phyloP scores from a whole-genome alignment of 1,140 invertebrate species.

The Drosophila ambigua region DNA sequence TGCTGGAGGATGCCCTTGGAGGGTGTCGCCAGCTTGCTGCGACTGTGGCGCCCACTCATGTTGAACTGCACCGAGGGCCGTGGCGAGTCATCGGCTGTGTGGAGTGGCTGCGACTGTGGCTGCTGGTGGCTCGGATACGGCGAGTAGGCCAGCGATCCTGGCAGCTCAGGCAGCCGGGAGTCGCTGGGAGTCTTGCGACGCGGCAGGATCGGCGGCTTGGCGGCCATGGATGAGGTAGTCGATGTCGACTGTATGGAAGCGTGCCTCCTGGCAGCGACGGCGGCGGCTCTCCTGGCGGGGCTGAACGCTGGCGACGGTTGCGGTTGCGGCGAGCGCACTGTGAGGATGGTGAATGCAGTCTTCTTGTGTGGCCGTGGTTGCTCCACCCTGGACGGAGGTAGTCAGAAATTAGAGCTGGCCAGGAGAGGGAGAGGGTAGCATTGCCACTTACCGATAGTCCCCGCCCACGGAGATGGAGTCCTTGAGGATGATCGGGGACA shows the following conservation, averaged over 20 bases:
- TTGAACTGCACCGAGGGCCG: constrained; percentile 81
- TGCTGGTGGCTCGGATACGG: not conserved
- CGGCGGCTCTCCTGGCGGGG: constrained; percentile 47
- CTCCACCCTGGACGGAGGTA: constrained; percentile 70
- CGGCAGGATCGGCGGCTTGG: constrained; percentile 46
- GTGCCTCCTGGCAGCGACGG: constrained; percentile 51
- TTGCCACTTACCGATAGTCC: constrained; percentile 66
- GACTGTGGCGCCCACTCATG: constrained; percentile 70
- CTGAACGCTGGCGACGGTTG: constrained; percentile 64
- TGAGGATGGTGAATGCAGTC: constrained; percentile 86
- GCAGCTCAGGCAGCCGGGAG: constrained; percentile 61
- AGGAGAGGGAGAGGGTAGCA: not conserved
- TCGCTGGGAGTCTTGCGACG: constrained; percentile 62
- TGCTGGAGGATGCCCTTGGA: constrained; percentile 78
- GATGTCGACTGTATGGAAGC: constrained; percentile 83
- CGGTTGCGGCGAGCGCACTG: constrained; percentile 84
- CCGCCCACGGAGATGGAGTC: constrained; percentile 74
- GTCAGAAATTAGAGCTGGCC: not conserved
- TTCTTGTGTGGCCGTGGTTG: constrained; percentile 84
- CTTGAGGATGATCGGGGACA: constrained; percentile 75
- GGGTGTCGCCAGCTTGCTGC: constrained; percentile 67
- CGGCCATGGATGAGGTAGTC: constrained; percentile 59
- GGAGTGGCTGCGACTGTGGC: not conserved
- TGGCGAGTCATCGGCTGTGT: constrained; percentile 70
- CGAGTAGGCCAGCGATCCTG: constrained; percentile 21